A percentile compares a stretch with the other conserved stretches of the same genome.
phyloP scores from a whole-genome alignment of 2,113 vertebrate species.

The Pelusios castaneus region DNA sequence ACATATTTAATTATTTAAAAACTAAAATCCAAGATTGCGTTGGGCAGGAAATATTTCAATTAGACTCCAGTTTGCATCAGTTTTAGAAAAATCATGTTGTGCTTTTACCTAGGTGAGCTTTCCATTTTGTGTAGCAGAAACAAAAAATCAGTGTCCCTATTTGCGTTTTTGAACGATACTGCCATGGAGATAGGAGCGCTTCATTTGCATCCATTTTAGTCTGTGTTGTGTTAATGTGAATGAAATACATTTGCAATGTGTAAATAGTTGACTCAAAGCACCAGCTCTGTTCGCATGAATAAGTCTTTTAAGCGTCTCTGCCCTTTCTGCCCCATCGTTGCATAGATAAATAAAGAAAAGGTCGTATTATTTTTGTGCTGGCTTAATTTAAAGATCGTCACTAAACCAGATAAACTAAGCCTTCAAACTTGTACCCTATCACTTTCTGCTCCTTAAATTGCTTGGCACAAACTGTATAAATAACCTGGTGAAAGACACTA shows the following conservation, averaged over 20 bases:
- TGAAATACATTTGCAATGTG: not conserved
- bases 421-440: slow-evolving; percentile 31
- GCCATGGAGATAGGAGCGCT: not conserved
- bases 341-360: slow-evolving; percentile 61
- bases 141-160: not conserved
- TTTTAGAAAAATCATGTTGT: slow-evolving; percentile 5
- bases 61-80: not conserved
- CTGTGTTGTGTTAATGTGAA: slow-evolving; percentile 28
- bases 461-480: slow-evolving; percentile 48
- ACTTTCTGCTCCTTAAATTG: slow-evolving; percentile 36
- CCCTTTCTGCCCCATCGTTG: slow-evolving; percentile 45
- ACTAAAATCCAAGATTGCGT: not conserved
- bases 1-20: not conserved
- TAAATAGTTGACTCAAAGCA: slow-evolving; percentile 60
- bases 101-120: slow-evolving; percentile 8
- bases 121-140: not conserved
- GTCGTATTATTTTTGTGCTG: slow-evolving; percentile 50
- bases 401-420: slow-evolving; percentile 49
- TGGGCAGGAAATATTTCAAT: not conserved
- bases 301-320: slow-evolving; percentile 61
- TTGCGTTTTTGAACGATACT: not conserved
- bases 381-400: slow-evolving; percentile 46
- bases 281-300: slow-evolving; percentile 49
- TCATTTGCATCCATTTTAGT: slow-evolving; percentile 23
- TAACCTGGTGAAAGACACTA: not conserved